Conservation (phyloP, 2,888 invertebrate species). For the Noctua pronuba region DNA sequence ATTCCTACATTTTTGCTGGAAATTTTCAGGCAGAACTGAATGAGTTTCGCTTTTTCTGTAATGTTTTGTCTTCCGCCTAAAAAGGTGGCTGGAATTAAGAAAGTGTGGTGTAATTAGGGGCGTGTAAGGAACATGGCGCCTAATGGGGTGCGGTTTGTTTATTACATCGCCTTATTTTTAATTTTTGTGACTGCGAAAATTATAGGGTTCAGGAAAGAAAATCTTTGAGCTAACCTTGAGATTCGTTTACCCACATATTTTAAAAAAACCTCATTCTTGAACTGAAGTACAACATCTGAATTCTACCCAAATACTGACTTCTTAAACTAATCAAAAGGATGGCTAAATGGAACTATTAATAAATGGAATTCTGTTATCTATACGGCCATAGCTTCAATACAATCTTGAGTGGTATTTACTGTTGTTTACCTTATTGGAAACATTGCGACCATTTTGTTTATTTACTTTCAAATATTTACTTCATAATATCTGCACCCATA, state of each 20-base stretch:
- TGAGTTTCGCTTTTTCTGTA: constrained; percentile 35
- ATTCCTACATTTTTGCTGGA: constrained; percentile 18
- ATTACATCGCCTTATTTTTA: not conserved
- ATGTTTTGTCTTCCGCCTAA: constrained; percentile 25
- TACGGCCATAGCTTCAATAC: not conserved
- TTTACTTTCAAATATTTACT: not conserved
- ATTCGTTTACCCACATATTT: not conserved
- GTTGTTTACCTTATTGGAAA: not conserved
- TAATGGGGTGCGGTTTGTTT: constrained; percentile 18
- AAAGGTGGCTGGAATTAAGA: constrained; percentile 31
- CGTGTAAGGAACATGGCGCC: constrained; percentile 21
- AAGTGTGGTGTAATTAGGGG: constrained; percentile 51
- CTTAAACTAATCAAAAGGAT: not conserved
- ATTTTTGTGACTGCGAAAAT: not conserved
- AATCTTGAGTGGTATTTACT: not conserved
- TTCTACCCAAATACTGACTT: not conserved
- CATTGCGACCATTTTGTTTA: not conserved
- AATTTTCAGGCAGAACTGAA: constrained; percentile 27
- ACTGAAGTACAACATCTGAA: not conserved
- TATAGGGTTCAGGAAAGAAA: not conserved
- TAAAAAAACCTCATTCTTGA: not conserved
- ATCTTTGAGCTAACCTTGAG: not conserved
- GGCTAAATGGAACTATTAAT: not conserved
- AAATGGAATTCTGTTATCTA: not conserved
- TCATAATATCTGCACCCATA: not conserved